phyloP scores from a whole-genome alignment of 2,113 vertebrate genomes.

The Cyprinodon tularosa region DNA sequence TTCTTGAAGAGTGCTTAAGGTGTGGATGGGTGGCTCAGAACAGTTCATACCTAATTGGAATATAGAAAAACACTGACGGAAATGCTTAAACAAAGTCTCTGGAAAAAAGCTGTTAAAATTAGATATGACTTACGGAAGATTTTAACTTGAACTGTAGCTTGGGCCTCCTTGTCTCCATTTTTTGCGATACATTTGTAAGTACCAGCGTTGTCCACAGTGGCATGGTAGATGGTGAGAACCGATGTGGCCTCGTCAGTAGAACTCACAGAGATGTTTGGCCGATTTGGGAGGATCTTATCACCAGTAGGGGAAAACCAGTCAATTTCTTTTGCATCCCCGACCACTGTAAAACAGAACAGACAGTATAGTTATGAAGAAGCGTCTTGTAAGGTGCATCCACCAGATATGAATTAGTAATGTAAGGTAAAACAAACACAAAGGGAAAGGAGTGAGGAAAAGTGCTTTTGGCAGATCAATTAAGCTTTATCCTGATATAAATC shows the following conservation, averaged over 20 bases:
- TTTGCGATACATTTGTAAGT: constrained; percentile 95
- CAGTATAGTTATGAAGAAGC: neutral
- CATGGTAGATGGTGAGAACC: constrained; percentile 94
- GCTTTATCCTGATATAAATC: no score
- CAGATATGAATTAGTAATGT: no score
- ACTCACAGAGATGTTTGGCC: constrained; percentile 87
- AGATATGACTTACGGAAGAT: constrained; percentile 91
- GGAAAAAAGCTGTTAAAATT: neutral
- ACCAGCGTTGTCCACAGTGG: constrained; percentile 89
- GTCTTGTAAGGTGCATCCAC: neutral
- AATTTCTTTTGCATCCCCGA: constrained; percentile 91
- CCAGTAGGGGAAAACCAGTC: constrained; percentile 94
- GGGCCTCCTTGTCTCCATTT: constrained; percentile 82
- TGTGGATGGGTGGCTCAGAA: neutral
- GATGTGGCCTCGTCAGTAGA: constrained; percentile 86
- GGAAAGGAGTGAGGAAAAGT: no score
- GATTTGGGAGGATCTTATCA: constrained; percentile 87
- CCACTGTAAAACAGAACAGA: constrained; percentile 77
- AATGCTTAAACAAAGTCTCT: neutral
- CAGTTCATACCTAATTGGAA: neutral
- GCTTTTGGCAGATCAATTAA: no score
- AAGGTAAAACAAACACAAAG: no score
- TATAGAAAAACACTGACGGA: neutral
- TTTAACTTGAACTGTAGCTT: constrained; percentile 92
- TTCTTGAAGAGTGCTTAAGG: neutral